phyloP scores from a whole-genome alignment of 2,888 invertebrate species.

The Caradrina clavipalpis region DNA sequence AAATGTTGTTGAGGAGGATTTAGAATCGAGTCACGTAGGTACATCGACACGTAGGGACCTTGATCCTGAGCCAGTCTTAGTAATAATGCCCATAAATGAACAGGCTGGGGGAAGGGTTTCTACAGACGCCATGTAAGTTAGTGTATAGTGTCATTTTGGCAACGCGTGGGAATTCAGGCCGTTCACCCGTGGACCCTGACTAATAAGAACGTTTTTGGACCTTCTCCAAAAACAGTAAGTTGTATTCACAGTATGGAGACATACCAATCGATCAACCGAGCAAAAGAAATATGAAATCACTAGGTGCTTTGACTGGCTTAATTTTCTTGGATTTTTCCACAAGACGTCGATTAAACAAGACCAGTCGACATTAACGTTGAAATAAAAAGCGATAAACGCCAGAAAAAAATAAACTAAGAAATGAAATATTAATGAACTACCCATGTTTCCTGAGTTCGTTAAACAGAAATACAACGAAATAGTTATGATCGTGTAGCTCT shows the following conservation, averaged over 20 bases:
- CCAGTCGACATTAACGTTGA: slow-evolving; percentile 30
- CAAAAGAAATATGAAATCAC: slow-evolving; percentile 39
- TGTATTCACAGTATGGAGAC: slow-evolving; percentile 59
- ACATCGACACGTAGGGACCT: slow-evolving; percentile 59
- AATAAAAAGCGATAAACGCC: slow-evolving; percentile 31
- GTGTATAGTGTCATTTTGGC: slow-evolving; percentile 67
- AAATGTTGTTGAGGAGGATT: slow-evolving; percentile 61
- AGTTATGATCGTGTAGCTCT: slow-evolving; percentile 18
- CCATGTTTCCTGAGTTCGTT: slow-evolving; percentile 28
- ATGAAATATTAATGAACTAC: slow-evolving; percentile 33
- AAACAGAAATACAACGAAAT: slow-evolving; percentile 38
- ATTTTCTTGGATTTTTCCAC: slow-evolving; percentile 41
- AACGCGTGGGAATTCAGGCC: slow-evolving; percentile 82
- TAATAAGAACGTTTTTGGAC: slow-evolving; percentile 78
- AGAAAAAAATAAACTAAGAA: slow-evolving; percentile 14
- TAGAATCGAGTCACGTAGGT: slow-evolving; percentile 64
- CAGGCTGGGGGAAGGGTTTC: slow-evolving; percentile 61
- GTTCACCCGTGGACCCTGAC: slow-evolving; percentile 83
- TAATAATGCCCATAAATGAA: slow-evolving; percentile 75
- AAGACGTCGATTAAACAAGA: slow-evolving; percentile 25
- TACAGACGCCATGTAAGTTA: slow-evolving; percentile 69
- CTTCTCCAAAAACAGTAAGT: slow-evolving; percentile 82
- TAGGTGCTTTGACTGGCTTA: slow-evolving; percentile 10
- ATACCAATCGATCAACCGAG: slow-evolving; percentile 48
- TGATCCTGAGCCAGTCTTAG: slow-evolving; percentile 70